Evolutionary conservation across 2,113 vertebrate species (phyloP).

Genomic region (Myxocyprinus asiaticus): DNA sequence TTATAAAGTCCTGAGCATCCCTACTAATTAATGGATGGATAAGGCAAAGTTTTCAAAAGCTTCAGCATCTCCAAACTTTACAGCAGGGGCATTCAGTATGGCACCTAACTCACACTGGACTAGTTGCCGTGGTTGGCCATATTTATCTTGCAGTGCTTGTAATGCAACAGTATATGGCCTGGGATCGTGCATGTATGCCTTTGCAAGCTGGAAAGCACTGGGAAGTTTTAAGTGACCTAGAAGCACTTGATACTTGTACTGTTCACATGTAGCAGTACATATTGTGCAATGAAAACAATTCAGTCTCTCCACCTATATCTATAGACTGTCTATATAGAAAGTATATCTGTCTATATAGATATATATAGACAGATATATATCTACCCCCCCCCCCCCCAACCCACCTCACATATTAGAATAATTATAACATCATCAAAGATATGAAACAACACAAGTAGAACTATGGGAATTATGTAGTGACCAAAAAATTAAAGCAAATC

Average conservation of each 20-base stretch:
- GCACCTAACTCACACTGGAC: constrained; percentile 2
- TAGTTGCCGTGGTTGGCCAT: background rate
- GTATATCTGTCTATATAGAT: too few relatives aligned
- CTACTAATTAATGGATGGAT: background rate
- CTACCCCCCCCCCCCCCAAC: too few relatives aligned
- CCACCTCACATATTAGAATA: too few relatives aligned
- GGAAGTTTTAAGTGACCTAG: background rate
- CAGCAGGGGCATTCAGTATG: background rate
- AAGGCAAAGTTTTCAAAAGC: background rate
- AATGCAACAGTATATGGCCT: background rate
- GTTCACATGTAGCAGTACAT: too few relatives aligned
- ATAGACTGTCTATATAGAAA: too few relatives aligned
- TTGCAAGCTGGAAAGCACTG: constrained; percentile 1
- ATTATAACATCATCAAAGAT: too few relatives aligned
- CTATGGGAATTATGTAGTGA: too few relatives aligned
- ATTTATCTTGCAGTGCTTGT: constrained; percentile 8
- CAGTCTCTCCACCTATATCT: too few relatives aligned
- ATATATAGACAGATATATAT: too few relatives aligned
- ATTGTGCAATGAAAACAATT: too few relatives aligned
- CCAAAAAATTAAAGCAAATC: too few relatives aligned
- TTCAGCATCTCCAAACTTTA: background rate
- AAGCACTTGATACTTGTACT: background rate
- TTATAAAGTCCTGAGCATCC: constrained; percentile 28
- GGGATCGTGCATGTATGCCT: constrained; percentile 9
- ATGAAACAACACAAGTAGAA: too few relatives aligned